These are phyloP conservation scores for Pitta sordida DNA, from an alignment of 2,113 vertebrate species.

Conservation along the genomic window DNA sequence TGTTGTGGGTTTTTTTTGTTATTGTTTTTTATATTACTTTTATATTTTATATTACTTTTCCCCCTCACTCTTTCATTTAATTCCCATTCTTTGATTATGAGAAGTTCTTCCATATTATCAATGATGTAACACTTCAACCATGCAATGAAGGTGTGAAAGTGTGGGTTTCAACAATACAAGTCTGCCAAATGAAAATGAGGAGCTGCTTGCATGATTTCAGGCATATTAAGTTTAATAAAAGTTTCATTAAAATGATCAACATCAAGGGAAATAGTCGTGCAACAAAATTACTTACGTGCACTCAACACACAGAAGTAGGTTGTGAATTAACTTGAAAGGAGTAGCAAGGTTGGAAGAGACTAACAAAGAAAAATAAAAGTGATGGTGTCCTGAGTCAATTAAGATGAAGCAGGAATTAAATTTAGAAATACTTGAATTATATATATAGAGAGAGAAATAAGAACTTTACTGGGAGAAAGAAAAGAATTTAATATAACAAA, in stretches of 20 bases:
- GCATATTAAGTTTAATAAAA: neutral
- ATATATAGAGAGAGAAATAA: too few species aligned
- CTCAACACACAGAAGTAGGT: neutral
- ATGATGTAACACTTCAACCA: neutral
- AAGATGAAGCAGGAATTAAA: too few species aligned
- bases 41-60: neutral
- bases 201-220: neutral
- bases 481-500: too few species aligned
- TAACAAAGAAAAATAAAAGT: neutral
- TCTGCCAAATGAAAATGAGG: neutral
- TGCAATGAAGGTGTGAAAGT: neutral
- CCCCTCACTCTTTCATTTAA: neutral
- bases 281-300: neutral
- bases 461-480: too few species aligned
- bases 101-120: neutral
- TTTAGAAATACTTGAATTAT: too few species aligned
- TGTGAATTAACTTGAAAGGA: neutral
- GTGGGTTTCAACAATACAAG: neutral
- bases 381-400: too few species aligned
- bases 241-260: neutral
- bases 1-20: neutral
- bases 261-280: neutral
- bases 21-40: neutral
- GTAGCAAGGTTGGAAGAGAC: neutral
- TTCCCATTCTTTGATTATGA: constrained; percentile 3